phyloP scores from a whole-genome alignment of 2,113 vertebrate genomes.

The Hippocampus guttulatus region DNA sequence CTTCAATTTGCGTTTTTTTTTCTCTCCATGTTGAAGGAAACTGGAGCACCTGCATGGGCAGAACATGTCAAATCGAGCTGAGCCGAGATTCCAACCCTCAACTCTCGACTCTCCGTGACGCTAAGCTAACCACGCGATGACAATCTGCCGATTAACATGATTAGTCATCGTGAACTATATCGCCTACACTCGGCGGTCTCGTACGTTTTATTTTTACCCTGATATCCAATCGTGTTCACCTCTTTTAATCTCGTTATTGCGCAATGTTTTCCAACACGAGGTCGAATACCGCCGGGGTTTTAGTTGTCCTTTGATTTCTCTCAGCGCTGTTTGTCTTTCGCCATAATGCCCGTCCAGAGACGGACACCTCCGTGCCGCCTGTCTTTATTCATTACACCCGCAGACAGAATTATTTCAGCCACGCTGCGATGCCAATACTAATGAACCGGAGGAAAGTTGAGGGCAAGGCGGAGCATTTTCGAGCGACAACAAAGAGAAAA shows the following conservation, averaged over 20 bases:
- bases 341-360: slow-evolving; percentile 23
- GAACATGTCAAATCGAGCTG: too few relatives aligned
- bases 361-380: slow-evolving; percentile 35
- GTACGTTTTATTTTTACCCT: neutral
- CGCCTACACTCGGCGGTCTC: neutral
- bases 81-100: neutral
- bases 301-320: slow-evolving; percentile 17
- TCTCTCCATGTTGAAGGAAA: too few relatives aligned
- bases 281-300: neutral
- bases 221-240: neutral
- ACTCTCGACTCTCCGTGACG: too few relatives aligned
- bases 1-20: too few relatives aligned
- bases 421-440: slow-evolving; percentile 49
- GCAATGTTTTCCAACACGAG: neutral
- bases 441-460: slow-evolving; percentile 28
- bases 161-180: too few relatives aligned
- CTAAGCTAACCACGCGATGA: too few relatives aligned
- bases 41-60: too few relatives aligned
- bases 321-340: slow-evolving; percentile 27
- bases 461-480: neutral
- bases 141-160: too few relatives aligned
- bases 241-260: neutral
- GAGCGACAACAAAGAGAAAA: neutral
- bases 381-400: slow-evolving; percentile 42
- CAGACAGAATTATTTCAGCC: slow-evolving; percentile 53